Evolutionary conservation across 2,888 invertebrate species (phyloP), one percentile per base, ranked within the genome.

Genomic region (Anagyrus pseudococci): DNA sequence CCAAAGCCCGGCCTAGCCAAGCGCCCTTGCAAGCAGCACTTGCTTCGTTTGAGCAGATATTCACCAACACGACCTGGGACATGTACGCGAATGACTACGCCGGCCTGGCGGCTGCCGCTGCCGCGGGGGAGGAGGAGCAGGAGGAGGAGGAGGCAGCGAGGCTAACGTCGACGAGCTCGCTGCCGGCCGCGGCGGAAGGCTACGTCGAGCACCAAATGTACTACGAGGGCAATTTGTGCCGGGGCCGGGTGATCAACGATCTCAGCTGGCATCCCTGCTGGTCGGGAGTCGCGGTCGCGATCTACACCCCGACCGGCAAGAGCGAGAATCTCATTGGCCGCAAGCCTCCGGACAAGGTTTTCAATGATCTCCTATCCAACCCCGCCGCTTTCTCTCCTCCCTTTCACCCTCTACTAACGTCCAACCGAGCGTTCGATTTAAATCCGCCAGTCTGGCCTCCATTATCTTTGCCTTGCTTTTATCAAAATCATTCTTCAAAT

Each of bases 251-350:
- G 76, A 86, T 92, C 41, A 85, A 87, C 6, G 83, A 85, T 64
- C 83, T 87, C 15, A 83, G 83, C 64, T 92, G 91, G 87, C 91
- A 91, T 81, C 90, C 89, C 0, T 84, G 87, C 77, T 85, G 88
- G 84, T 85, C 88, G 0, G 92, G 91, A 0, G 83, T 89, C 10
- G 84, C 88, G 2, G 89, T 87, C 0, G 84, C 87, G 33, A 83
- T 87, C n/a, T 92, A 92, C 71, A 83, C 87, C 0, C 86, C 88
- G 69, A 81, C 67, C 73, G 78, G 74, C 69, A 82, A 73, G 68
- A 69, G 64, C 63, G 73, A 72, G 37, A 63, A 67, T 67, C 64
- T 73, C 29, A 56, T 65, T 6, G 73, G 72, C 2, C 72, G 71
- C 1, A 64, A 67, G 29, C 10, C 29, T 4, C 29, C 6, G 4